Base-by-base conservation (phyloP, 2,797 vertebrate species). In the Gymnothorax javanicus region DNA sequence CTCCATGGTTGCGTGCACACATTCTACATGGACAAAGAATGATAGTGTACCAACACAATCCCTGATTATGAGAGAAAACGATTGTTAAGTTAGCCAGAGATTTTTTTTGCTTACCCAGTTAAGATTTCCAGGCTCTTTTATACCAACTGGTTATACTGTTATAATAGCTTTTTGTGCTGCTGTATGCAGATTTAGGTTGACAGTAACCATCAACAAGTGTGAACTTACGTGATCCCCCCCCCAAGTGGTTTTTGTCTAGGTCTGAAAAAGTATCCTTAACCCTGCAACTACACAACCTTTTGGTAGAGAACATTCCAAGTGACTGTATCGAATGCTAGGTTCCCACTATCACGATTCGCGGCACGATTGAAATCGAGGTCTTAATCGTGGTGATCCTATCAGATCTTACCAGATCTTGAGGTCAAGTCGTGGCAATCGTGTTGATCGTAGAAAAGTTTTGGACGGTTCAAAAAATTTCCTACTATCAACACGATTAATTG, bases 191-290 rank as follows among this genome's bases (percentile, higher is more conserved):
- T 83, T 83, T 83, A 7, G 20, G 25, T 59, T 17, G 5, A 83
- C 17, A n/a, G 25, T 25, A 25, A 15, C n/a, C n/a, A 83, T 59
- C 25, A 27, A 59, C 12, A 59, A 3, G 33, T 15, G n/a, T 6
- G 17, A n/a, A 20, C 5, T 20, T 13, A 81, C 1, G 50, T 43
- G 33, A 43, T 2, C 3, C 4, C 7, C 27, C 27, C 59, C 13
- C 13, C 54, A 12, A 23, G 54, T 27, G 54, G 79, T 82, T 52
- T 15, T 57, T 82, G 52, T 56, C 52, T 25, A 5, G 57, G 4
- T 84, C 33, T 84, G 56, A 58, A 64, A 64, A 84, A 20, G 52
- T 71, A 33, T 54, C 64, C 84, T n/a, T 57, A 67, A 69, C n/a
- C n/a, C n/a, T n/a, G n/a, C n/a, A n/a, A n/a, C n/a, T n/a, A n/a